Percentiles rank a stretch among this genome's conserved stretches.
Evolutionary conservation across 2,113 vertebrate genomes (phyloP).

Genomic region (Xenopus borealis): DNA sequence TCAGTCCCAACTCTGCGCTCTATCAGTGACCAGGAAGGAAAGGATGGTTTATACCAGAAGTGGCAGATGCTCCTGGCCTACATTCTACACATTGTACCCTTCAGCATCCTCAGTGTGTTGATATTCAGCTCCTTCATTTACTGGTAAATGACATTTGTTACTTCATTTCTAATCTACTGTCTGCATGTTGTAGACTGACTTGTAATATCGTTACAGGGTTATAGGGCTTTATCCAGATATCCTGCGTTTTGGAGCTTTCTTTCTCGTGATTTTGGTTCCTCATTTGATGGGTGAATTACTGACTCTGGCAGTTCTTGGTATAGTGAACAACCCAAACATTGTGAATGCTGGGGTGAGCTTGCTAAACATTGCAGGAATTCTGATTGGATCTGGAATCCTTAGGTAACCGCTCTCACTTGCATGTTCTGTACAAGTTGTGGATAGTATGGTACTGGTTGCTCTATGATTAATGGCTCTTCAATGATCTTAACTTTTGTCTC

Average conservation of each 20-base stretch:
- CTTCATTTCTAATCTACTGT: background rate
- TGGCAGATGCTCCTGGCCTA: constrained; percentile 96
- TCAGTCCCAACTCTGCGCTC: constrained; percentile 86
- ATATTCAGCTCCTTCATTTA: constrained; percentile 84
- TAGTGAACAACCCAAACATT: constrained; percentile 84
- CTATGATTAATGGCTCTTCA: too few relatives aligned
- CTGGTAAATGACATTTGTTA: constrained; percentile 69
- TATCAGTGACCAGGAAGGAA: constrained; percentile 87
- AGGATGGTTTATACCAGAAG: constrained; percentile 89
- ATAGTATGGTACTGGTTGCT: too few relatives aligned
- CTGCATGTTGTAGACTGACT: background rate
- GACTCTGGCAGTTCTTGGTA: constrained; percentile 81
- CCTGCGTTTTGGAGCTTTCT: constrained; percentile 83
- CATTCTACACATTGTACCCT: constrained; percentile 83
- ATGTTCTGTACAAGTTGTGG: too few relatives aligned
- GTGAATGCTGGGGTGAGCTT: constrained; percentile 83
- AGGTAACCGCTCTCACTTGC: constrained; percentile 64
- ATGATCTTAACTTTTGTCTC: too few relatives aligned
- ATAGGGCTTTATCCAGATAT: constrained; percentile 77
- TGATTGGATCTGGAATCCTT: constrained; percentile 84
- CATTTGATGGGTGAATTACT: constrained; percentile 86
- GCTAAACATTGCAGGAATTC: constrained; percentile 81
- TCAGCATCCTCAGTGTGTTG: constrained; percentile 78
- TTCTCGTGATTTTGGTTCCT: constrained; percentile 74
- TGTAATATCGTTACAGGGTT: constrained; percentile 64